Conservation (phyloP, 2,113 vertebrate species). For the Mus musculus region GRCm39 chr6:7540001-7540500, state of each 20-base stretch:
- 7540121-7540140: neutral
- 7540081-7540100: neutral
- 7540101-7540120: neutral
- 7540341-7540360: neutral
- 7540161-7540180: neutral
- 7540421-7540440: neutral
- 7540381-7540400: constrained; percentile 47
- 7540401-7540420: constrained; percentile 8
- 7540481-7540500: constrained; percentile 22
- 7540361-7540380: constrained; percentile 21
- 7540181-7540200: neutral
- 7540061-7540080: constrained; percentile 28
- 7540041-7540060: neutral
- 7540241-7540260: neutral
- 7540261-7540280: neutral
- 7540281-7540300: neutral
- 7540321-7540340: neutral
- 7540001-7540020: neutral
- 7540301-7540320: neutral
- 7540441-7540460: constrained; percentile 3
- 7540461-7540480: neutral
- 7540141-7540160: neutral
- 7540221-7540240: neutral
- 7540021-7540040: constrained; percentile 10
- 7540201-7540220: neutral